Evolutionary conservation across 2,888 invertebrate species (phyloP).

Genomic region (Parnassius glacialis): DNA sequence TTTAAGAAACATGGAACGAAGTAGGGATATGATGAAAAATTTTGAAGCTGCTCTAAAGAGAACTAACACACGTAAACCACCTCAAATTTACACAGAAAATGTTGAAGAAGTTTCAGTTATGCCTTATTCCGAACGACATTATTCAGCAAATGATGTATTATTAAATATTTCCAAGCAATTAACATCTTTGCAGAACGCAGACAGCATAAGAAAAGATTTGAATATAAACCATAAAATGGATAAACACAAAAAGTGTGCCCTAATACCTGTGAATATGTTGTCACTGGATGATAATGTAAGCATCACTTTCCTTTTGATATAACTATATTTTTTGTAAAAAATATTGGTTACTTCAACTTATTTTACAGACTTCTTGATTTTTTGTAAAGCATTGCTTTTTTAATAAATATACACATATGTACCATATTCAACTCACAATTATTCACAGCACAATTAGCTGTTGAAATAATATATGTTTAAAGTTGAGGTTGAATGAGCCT

Average conservation of each 20-base stretch:
- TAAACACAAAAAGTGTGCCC: conserved; percentile 38
- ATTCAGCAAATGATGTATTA: conserved; percentile 51
- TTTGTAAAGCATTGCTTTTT: too few species aligned
- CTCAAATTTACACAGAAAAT: conserved; percentile 41
- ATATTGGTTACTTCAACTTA: too few species aligned
- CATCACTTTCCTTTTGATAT: background rate
- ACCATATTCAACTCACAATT: too few species aligned
- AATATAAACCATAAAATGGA: conserved; percentile 27
- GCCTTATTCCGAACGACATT: conserved; percentile 6
- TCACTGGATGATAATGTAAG: conserved; percentile 33
- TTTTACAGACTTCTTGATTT: too few species aligned
- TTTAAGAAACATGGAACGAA: conserved; percentile 31
- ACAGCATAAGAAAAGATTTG: conserved; percentile 36
- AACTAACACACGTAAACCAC: conserved; percentile 29
- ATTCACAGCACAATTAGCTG: too few species aligned
- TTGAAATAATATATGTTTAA: too few species aligned
- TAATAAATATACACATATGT: too few species aligned
- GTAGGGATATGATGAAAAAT: conserved; percentile 29
- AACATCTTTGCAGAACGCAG: conserved; percentile 57
- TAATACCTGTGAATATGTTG: conserved; percentile 47
- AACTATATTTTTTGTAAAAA: too few species aligned
- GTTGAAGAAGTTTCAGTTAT: conserved; percentile 25
- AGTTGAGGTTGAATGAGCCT: too few species aligned
- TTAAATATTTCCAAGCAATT: conserved; percentile 52
- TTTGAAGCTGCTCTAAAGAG: conserved; percentile 45